Base-by-base conservation (phyloP, 2,797 vertebrate species). In the Falco concolor region DNA sequence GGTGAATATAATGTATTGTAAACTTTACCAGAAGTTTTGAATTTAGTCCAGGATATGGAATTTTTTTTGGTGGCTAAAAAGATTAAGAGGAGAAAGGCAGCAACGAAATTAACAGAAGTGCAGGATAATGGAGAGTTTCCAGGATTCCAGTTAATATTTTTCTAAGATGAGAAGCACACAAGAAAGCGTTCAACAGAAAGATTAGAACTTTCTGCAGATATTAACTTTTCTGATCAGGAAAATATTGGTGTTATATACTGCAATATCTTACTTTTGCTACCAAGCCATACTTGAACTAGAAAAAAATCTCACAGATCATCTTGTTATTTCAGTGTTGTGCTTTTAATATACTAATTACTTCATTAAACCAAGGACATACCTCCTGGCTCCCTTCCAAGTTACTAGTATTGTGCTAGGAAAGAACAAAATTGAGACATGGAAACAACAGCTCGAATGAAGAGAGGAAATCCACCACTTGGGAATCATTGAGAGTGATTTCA, bases 1-100 rank as follows among this genome's bases (percentile, higher is more conserved):
- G 90, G 79, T 80, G 78, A 93, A 79, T 90, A 67, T 21, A 77
- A 18, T 24, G 40, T 93, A 92, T 38, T 75, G 15, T 45, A 85
- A 96, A 64, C 42, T 82, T 85, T 59, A 78, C 12, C 90, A 92
- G 72, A 94, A 95, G 64, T 83, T 93, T 92, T 85, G 18, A 89
- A 84, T 95, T 93, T 94, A 75, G 84, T 53, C 60, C 49, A 95
- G 72, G 25, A 89, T 74, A 76, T 85, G 49, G 70, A 78, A 2
- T 15, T 24, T 70, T 57, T 87, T 89, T 83, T 22, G 9, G 36
- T 75, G 47, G 24, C 24, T 90, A 72, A 77, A 94, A 95, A 82
- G 78, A 91, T 88, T 73, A 93, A 27, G 53, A 77, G 18, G 38
- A 65, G 9, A 87, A 84, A 89, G 10, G 36, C 11, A 67, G 25